phyloP scores from a whole-genome alignment of 2,888 invertebrate species.

The Hirtodrosophila cameraria region DNA sequence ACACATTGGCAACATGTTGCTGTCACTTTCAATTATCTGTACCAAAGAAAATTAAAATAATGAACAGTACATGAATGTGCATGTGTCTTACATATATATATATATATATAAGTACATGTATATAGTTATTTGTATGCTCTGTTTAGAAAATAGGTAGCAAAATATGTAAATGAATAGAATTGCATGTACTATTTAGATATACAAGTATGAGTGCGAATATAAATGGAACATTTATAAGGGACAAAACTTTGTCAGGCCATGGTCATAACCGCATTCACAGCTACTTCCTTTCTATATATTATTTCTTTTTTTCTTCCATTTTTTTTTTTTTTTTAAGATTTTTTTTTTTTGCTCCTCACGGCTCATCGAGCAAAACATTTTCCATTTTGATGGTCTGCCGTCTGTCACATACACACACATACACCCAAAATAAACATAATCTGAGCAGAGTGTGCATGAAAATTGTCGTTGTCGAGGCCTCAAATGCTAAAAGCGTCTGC shows the following conservation, averaged over 20 bases:
- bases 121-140: background rate
- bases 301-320: slow-evolving; percentile 19
- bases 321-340: slow-evolving; percentile 57
- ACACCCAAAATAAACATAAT: slow-evolving; percentile 76
- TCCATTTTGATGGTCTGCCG: slow-evolving; percentile 64
- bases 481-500: slow-evolving; percentile 72
- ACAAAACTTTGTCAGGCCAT: slow-evolving; percentile 34
- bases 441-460: slow-evolving; percentile 69
- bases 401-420: slow-evolving; percentile 47
- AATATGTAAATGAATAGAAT: slow-evolving; percentile 63
- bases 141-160: slow-evolving; percentile 31
- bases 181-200: slow-evolving; percentile 45
- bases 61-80: slow-evolving; percentile 52
- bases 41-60: slow-evolving; percentile 70
- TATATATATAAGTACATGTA: background rate
- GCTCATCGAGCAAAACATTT: slow-evolving; percentile 72
- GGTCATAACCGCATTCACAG: slow-evolving; percentile 45
- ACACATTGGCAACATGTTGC: slow-evolving; percentile 55
- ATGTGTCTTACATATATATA: too few species aligned
- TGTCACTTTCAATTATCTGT: slow-evolving; percentile 52
- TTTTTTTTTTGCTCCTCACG: slow-evolving; percentile 61
- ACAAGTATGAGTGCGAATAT: slow-evolving; percentile 9
- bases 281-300: slow-evolving; percentile 27
- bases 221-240: slow-evolving; percentile 38
- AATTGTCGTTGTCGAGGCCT: slow-evolving; percentile 52